A percentile compares a stretch with the other conserved stretches of the same genome.
phyloP scores from a whole-genome alignment of 2,113 vertebrate genomes.

The Oxyura jamaicensis region DNA sequence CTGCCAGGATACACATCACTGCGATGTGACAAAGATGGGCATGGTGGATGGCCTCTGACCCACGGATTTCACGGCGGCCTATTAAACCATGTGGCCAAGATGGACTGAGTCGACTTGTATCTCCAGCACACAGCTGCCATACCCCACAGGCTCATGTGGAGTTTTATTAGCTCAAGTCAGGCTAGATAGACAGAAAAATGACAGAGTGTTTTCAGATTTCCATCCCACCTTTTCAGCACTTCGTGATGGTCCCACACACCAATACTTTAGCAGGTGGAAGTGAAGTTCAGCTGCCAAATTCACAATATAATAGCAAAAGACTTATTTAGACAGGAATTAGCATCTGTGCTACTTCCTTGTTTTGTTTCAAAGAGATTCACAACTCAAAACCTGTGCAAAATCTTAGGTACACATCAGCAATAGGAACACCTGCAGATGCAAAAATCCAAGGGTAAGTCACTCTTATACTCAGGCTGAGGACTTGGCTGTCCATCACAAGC shows the following conservation, averaged over 20 bases:
- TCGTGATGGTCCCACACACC: background rate
- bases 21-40: constrained; percentile 77
- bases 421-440: background rate
- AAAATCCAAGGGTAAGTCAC: background rate
- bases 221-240: background rate
- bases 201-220: background rate
- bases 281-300: background rate
- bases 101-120: constrained; percentile 31
- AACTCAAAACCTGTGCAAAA: background rate
- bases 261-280: background rate
- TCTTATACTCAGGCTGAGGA: background rate
- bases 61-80: constrained; percentile 72
- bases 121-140: constrained; percentile 70
- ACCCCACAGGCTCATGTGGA: background rate
- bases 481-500: background rate
- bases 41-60: constrained; percentile 76
- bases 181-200: background rate
- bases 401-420: background rate
- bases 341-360: background rate
- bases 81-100: constrained; percentile 74
- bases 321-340: background rate
- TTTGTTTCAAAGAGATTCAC: background rate
- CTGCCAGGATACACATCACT: constrained; percentile 77
- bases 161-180: constrained; percentile 22
- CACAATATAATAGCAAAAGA: background rate